Percentiles rank a stretch among this genome's conserved stretches.
Evolutionary conservation across 2,113 vertebrate genomes (phyloP).

Genomic region (Benitochromis conjunctus): DNA sequence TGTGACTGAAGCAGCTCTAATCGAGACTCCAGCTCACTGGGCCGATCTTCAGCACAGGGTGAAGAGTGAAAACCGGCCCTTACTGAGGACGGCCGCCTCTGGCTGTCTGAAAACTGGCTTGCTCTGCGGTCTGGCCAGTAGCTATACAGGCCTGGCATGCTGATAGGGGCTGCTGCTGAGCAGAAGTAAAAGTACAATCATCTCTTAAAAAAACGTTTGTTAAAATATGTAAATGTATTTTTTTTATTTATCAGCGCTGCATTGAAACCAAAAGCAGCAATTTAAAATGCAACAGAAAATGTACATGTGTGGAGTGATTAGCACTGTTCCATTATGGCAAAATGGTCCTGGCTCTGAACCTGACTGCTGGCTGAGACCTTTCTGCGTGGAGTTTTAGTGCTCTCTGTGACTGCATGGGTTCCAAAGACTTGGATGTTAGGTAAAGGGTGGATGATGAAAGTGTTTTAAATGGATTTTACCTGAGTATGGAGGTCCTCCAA

Average conservation of each 20-base stretch:
- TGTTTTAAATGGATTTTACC: conserved; percentile 46
- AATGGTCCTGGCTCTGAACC: too few species aligned
- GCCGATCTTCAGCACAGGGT: conserved; percentile 62
- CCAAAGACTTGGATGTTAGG: background rate
- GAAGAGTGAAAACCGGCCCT: conserved; percentile 48
- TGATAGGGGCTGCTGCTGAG: conserved; percentile 69
- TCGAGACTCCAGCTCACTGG: conserved; percentile 82
- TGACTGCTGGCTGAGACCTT: background rate
- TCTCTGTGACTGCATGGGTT: background rate
- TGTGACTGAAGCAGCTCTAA: conserved; percentile 90
- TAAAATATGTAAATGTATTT: background rate
- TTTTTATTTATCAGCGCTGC: background rate
- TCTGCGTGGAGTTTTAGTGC: background rate
- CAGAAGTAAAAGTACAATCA: background rate
- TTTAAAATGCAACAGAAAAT: background rate
- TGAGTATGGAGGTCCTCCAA: conserved; percentile 63
- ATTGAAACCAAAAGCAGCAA: rapidly evolving
- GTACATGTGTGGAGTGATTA: background rate
- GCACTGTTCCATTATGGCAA: background rate
- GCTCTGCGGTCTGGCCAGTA: conserved; percentile 82
- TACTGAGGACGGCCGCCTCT: conserved; percentile 72
- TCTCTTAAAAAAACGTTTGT: background rate
- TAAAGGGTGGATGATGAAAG: background rate
- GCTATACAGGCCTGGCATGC: conserved; percentile 75
- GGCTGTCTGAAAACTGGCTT: conserved; percentile 62